Base-by-base conservation (phyloP, 1,140 invertebrate species). In the Oedothorax gibbosus region DNA sequence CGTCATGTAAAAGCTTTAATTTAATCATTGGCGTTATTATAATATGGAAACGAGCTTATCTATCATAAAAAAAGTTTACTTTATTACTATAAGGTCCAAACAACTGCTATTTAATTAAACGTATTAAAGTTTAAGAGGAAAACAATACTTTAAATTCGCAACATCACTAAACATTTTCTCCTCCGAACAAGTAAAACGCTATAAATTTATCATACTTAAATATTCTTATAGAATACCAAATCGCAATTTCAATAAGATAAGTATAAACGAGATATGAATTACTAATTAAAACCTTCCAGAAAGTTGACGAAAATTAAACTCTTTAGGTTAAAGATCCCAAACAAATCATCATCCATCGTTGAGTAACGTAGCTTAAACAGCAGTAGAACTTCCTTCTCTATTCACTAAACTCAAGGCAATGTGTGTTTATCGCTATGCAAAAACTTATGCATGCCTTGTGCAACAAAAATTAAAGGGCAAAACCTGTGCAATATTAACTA, bases 231-330 rank as follows among this genome's bases (percentile, higher is more conserved):
- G 35, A 35, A 35, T 35, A 35, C 35, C 35, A 35, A 35, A 35
- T 35, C 35, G 35, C 35, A 35, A 35, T 35, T 35, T 35, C 35
- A 35, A 35, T 35, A 35, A 5, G 35, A 35, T 35, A 35, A 35
- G 35, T 35, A 35, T 35, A 35, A 35, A 50, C 54, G 9, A 11
- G 35, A 18, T 57, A 75, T 49, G 15, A 15, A 12, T 64, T 60
- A 77, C 35, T 18, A 51, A 77, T 21, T 35, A 51, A 53, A 79
- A 79, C 77, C 77, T 79, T 79, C 77, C 54, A 54, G 18, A 35
- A 15, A 50, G 9, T 79, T 62, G 56, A 18, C 66, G 51, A 54
- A 66, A 77, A 68, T 64, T 51, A 53, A 66, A 65, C 12, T 56
- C 53, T 66, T 9, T 66, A 79, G 77, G 77, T 79, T 65, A 79